Evolutionary conservation across 1,140 invertebrate genomes (phyloP), one percentile per base, ranked within the genome.

Genomic region (Ridgeia piscesae): DNA sequence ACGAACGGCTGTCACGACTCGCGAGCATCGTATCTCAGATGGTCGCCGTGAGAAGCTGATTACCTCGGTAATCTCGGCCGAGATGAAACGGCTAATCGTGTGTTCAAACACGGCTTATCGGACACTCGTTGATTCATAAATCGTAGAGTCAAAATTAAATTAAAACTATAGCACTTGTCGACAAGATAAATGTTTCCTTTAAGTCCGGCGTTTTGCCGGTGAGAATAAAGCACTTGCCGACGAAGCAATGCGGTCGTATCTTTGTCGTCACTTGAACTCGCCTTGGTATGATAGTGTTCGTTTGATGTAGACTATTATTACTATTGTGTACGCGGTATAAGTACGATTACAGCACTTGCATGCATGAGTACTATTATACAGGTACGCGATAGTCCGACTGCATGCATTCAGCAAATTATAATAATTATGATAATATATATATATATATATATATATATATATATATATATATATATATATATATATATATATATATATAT

Each of bases 151-250:
- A 77, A 77, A 77, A 77, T 77, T 77, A 77, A 77, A 77, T 77
- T 77, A 77, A 77, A 77, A 77, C 58, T 77, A n/a, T n/a, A 77
- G 58, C 58, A 77, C 58, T 77, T 77, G 58, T 77, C 58, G 2
- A 77, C 58, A 77, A 77, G 58, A 77, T 77, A 77, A 77, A 77
- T 77, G 58, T 77, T 77, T 77, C 58, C 14, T 77, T 77, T 77
- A 77, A 77, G 58, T 77, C 58, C 27, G 58, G 11, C 58, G 58
- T 77, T 77, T 77, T 77, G 58, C 27, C 58, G 58, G 58, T 77
- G 17, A 2, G 58, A 27, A 31, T 31, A 31, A 77, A 31, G 58
- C 58, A 4, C 27, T 77, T 31, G 58, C 58, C 58, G 58, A 14
- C 58, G 27, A 77, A 9, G 58, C 27, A 77, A 77, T 8, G 27